Evolutionary conservation across 2,888 invertebrate genomes (phyloP).

Genomic region (Cantharis rustica): DNA sequence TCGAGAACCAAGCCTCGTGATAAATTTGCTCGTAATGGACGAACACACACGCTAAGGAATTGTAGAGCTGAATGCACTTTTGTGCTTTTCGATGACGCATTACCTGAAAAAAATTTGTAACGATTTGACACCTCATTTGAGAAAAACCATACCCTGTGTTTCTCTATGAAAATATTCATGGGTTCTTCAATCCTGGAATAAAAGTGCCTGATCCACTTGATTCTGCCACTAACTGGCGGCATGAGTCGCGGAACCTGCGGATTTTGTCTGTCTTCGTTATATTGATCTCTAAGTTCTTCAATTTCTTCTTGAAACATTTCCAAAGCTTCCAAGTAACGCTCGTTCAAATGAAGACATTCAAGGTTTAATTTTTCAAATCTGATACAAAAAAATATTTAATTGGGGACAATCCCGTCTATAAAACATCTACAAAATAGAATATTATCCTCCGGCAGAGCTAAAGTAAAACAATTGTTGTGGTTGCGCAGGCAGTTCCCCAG

Average conservation of each 20-base stretch:
- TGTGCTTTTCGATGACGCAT: constrained; percentile 70
- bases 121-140: neutral
- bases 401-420: no score
- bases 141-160: constrained; percentile 37
- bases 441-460: no score
- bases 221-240: constrained; percentile 80
- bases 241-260: constrained; percentile 75
- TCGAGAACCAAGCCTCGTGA: constrained; percentile 80
- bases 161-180: constrained; percentile 67
- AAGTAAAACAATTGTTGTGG: no score
- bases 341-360: constrained; percentile 73
- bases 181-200: constrained; percentile 74
- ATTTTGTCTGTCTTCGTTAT: constrained; percentile 76
- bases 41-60: constrained; percentile 77
- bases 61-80: constrained; percentile 76
- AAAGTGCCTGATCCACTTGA: constrained; percentile 83
- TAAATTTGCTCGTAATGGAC: constrained; percentile 83
- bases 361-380: constrained; percentile 73
- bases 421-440: neutral
- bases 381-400: no score
- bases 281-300: constrained; percentile 71
- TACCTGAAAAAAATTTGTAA: constrained; percentile 46
- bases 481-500: no score
- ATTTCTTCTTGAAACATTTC: constrained; percentile 71
- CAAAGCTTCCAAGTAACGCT: constrained; percentile 74